phyloP scores from a whole-genome alignment of 2,888 invertebrate genomes.

The Rhodophaea formosa region DNA sequence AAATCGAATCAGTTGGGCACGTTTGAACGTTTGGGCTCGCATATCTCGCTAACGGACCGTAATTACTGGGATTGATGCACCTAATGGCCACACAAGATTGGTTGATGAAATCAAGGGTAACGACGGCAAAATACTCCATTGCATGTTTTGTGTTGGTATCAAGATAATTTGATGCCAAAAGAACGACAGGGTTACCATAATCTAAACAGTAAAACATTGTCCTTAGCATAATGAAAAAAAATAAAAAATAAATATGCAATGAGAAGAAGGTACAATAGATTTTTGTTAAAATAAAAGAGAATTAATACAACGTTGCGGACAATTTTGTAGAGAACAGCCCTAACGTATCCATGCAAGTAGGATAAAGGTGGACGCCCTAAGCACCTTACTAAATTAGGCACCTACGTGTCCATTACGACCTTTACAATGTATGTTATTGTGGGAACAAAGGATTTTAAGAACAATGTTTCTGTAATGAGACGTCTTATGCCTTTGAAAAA shows the following conservation, averaged over 20 bases:
- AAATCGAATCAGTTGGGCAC: constrained; percentile 4
- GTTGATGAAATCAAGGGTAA: constrained; percentile 36
- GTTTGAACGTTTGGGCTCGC: constrained; percentile 12
- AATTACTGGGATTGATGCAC: constrained; percentile 41
- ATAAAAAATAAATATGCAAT: no score
- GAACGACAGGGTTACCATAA: constrained; percentile 3
- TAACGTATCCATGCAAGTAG: neutral
- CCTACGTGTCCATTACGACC: constrained; percentile 25
- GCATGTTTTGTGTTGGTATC: constrained; percentile 28
- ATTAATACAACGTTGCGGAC: no score
- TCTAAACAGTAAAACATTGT: neutral
- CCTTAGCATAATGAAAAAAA: no score
- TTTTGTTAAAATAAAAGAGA: no score
- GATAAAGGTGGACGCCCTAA: neutral
- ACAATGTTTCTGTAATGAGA: no score
- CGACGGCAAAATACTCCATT: constrained; percentile 33
- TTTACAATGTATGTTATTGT: constrained; percentile 16
- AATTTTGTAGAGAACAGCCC: no score
- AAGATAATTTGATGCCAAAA: constrained; percentile 22
- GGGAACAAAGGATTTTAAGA: neutral
- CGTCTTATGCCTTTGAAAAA: neutral
- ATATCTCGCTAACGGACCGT: constrained; percentile 30
- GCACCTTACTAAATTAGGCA: constrained; percentile 10
- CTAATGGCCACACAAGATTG: constrained; percentile 29
- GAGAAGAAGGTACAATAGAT: no score